Evolutionary conservation across 2,888 invertebrate genomes (phyloP).

Genomic region (Dioctria linearis): DNA sequence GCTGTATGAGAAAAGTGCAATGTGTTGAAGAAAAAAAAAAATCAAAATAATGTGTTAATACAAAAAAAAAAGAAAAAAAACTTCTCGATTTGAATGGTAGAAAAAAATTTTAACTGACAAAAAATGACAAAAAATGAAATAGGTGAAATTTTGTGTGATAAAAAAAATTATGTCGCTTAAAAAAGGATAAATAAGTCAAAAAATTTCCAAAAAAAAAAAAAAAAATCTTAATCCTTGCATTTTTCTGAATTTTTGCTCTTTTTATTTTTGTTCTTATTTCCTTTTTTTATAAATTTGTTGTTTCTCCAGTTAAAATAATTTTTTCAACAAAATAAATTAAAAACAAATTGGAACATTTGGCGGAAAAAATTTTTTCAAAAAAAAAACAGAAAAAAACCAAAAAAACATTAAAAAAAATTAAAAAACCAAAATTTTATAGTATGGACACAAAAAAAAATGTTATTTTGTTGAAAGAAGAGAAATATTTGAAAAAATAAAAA

Average conservation of each 20-base stretch:
- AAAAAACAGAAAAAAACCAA: slow-evolving; percentile 32
- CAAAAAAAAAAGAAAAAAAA: not conserved
- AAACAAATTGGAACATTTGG: not conserved
- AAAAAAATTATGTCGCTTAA: not conserved
- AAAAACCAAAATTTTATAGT: slow-evolving; percentile 14
- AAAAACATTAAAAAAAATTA: slow-evolving; percentile 39
- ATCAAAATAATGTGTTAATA: not conserved
- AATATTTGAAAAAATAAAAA: not conserved
- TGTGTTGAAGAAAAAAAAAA: not conserved
- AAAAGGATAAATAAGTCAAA: not conserved
- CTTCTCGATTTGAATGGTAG: not conserved
- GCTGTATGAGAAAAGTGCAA: not conserved
- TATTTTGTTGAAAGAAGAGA: slow-evolving; percentile 44
- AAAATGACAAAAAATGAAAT: slow-evolving; percentile 20
- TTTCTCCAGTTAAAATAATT: not conserved
- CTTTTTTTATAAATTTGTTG: slow-evolving; percentile 1
- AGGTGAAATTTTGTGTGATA: slow-evolving; percentile 43
- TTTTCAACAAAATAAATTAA: slow-evolving; percentile 41
- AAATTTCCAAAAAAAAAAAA: slow-evolving; percentile 15
- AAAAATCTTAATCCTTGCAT: not conserved
- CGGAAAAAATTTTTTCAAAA: slow-evolving; percentile 6
- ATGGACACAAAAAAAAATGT: not conserved
- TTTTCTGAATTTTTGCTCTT: not conserved
- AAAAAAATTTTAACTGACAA: not conserved
- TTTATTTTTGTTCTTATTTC: not conserved